A percentile compares a stretch with the other conserved stretches of the same genome.
These are phyloP conservation scores for Channa argus DNA, from an alignment of 2,113 vertebrate genomes.

Conservation along the genomic window DNA sequence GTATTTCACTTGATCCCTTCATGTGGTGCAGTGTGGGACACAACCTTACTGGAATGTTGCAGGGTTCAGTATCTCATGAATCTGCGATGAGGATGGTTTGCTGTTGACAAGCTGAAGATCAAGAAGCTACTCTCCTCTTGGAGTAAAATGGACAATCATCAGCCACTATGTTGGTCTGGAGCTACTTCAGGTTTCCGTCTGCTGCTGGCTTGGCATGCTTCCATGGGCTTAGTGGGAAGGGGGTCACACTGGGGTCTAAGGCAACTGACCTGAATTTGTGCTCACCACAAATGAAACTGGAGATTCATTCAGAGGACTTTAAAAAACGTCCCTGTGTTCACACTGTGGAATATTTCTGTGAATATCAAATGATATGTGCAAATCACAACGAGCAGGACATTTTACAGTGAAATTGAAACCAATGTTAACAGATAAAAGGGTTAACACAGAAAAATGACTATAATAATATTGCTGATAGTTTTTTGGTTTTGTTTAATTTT, in stretches of 20 bases:
- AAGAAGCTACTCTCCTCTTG: conserved; percentile 38
- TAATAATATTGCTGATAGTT: conserved; percentile 25
- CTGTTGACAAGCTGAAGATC: conserved; percentile 25
- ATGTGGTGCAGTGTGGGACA: conserved; percentile 63
- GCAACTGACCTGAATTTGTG: conserved; percentile 36
- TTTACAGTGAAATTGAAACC: conserved; percentile 41
- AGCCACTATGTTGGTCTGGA: conserved; percentile 45
- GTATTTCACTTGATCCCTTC: conserved; percentile 45
- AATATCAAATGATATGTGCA: conserved; percentile 53
- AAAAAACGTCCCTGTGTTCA: conserved; percentile 44
- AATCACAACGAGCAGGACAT: conserved; percentile 56
- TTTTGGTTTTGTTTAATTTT: conserved; percentile 35
- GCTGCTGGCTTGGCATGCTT: conserved; percentile 64
- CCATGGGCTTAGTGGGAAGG: conserved; percentile 51
- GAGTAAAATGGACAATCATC: conserved; percentile 65
- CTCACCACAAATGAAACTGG: conserved; percentile 58
- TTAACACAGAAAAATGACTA: conserved; percentile 29
- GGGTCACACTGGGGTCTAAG: conserved; percentile 65
- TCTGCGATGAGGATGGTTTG: conserved; percentile 28
- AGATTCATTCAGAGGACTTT: conserved; percentile 57
- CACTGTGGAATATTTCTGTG: conserved; percentile 63
- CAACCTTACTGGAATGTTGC: conserved; percentile 66
- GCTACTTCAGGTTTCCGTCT: conserved; percentile 62
- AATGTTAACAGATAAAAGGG: conserved; percentile 23
- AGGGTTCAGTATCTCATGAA: conserved; percentile 37